Percentiles rank a stretch among this genome's conserved stretches.
Conservation (phyloP, 2,888 invertebrate genomes). For the Diaperis boleti region DNA sequence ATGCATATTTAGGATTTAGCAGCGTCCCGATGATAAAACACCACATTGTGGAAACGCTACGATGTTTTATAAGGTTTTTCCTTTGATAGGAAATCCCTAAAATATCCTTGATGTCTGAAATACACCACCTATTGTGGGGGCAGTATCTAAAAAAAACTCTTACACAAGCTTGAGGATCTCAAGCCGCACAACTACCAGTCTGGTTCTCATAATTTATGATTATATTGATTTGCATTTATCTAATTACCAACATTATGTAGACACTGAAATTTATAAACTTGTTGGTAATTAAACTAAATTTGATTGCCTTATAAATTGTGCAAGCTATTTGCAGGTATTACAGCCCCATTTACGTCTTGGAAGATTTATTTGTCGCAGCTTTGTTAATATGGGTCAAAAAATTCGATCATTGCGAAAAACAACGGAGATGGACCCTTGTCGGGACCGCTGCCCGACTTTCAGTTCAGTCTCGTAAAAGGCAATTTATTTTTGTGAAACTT, state of each 20-base stretch:
- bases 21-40: constrained; percentile 14
- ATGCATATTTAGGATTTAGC: constrained; percentile 2
- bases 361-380: constrained; percentile 3
- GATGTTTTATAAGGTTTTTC: constrained; percentile 11
- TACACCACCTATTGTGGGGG: constrained; percentile 4
- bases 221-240: constrained; percentile 23
- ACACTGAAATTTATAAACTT: constrained; percentile 25
- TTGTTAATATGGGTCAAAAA: no score
- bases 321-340: constrained; percentile 13
- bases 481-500: constrained; percentile 8
- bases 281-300: constrained; percentile 22
- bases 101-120: constrained; percentile 9
- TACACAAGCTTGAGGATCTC: neutral
- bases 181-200: neutral
- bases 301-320: constrained; percentile 12
- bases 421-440: no score
- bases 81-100: constrained; percentile 20
- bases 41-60: constrained; percentile 16
- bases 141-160: constrained; percentile 6
- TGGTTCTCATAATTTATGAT: constrained; percentile 16
- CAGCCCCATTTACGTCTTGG: neutral
- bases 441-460: neutral
- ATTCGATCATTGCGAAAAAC: no score
- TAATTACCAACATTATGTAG: constrained; percentile 21
- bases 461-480: neutral